These are phyloP conservation scores for Oreochromis grahami DNA, from an alignment of 2,797 vertebrate species.

Conservation along the genomic window DNA sequence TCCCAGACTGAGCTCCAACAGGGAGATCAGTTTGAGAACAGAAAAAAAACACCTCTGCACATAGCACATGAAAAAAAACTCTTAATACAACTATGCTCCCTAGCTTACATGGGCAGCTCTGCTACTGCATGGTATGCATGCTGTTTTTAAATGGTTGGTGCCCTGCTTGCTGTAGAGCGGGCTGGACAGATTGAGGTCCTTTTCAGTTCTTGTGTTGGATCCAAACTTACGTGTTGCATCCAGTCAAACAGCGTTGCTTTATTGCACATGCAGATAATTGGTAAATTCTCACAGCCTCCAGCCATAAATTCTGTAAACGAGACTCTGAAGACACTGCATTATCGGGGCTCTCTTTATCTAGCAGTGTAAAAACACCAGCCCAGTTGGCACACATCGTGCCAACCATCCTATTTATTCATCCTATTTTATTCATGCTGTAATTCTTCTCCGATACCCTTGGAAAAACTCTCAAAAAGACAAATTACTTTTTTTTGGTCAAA, in stretches of 20 bases:
- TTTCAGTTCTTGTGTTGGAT: conserved; percentile 8
- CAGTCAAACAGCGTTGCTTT: conserved; percentile 38
- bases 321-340: conserved; percentile 21
- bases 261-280: conserved; percentile 38
- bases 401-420: not conserved
- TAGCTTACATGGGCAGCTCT: not conserved
- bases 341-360: conserved; percentile 19
- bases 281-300: conserved; percentile 34
- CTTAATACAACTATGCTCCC: not conserved
- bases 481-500: not conserved
- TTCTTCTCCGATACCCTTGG: not conserved
- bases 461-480: not conserved
- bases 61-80: no score
- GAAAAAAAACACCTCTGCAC: no score
- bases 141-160: conserved; percentile 3
- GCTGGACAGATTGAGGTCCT: not conserved
- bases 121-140: not conserved
- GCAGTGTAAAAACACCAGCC: conserved; percentile 2
- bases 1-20: no score
- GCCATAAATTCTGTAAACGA: conserved; percentile 42
- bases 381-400: conserved; percentile 4
- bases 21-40: no score
- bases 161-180: not conserved
- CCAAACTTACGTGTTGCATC: conserved; percentile 16
- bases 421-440: conserved; percentile 1